Evolutionary conservation across 2,888 invertebrate genomes (phyloP).

Genomic region (Cephus pygmeus): DNA sequence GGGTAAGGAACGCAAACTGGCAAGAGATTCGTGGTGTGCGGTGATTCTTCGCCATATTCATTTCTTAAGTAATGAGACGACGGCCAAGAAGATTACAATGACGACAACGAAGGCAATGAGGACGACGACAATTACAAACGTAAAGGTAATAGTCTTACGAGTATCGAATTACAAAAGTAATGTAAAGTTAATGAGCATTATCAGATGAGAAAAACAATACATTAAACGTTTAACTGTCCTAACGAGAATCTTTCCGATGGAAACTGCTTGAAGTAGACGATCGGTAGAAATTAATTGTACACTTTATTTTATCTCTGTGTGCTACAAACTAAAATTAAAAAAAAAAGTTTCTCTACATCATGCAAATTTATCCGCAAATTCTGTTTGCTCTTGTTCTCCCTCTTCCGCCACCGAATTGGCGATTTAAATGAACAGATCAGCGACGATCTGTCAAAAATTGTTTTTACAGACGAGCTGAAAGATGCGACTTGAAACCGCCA

Average conservation of each 20-base stretch:
- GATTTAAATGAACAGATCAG: neutral
- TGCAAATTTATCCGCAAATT: conserved; percentile 51
- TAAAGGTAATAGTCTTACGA: neutral
- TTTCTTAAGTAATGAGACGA: neutral
- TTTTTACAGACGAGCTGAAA: conserved; percentile 2
- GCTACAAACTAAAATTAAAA: conserved; percentile 57
- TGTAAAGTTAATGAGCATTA: neutral
- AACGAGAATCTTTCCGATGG: neutral
- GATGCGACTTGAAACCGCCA: neutral
- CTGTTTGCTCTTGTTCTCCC: conserved; percentile 18
- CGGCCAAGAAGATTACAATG: neutral
- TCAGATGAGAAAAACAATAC: neutral
- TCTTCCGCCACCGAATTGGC: conserved; percentile 9
- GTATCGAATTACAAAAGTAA: too few relatives aligned
- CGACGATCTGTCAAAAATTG: conserved; percentile 13
- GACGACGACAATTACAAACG: neutral
- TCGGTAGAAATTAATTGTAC: conserved; percentile 36
- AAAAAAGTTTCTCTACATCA: conserved; percentile 39
- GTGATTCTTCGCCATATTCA: neutral
- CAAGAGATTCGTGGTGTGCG: conserved; percentile 26
- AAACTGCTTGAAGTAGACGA: neutral
- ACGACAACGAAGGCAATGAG: neutral
- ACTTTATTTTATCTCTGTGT: conserved; percentile 48
- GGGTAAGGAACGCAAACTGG: conserved; percentile 15
- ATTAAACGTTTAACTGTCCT: neutral